Conservation (phyloP, 1,140 invertebrate genomes). For the Orius laevigatus region DNA sequence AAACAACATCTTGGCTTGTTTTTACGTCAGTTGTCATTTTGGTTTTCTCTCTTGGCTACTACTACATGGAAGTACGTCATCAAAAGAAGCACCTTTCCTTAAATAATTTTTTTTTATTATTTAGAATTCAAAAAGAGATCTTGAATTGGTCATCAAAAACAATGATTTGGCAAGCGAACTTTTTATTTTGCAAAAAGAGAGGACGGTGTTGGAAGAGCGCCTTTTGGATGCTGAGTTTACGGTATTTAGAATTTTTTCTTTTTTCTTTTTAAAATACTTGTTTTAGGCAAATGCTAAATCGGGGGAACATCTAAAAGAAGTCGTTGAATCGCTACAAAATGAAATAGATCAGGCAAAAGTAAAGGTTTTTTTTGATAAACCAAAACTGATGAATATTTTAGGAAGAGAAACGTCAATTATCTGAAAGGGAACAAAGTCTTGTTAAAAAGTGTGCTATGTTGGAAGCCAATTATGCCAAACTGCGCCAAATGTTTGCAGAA, state of each 20-base stretch:
- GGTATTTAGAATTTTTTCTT: background rate
- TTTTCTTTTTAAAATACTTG: no score
- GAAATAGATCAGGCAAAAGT: background rate
- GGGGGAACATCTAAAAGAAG: background rate
- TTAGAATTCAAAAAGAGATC: constrained; percentile 43
- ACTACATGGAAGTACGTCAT: constrained; percentile 41
- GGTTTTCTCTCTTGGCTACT: constrained; percentile 56
- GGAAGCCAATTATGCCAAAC: constrained; percentile 27
- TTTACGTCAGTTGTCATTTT: constrained; percentile 48
- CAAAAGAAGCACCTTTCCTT: background rate
- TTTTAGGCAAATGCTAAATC: background rate
- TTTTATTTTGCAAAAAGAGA: constrained; percentile 16
- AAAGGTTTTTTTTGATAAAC: constrained; percentile 6
- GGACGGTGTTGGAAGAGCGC: constrained; percentile 15
- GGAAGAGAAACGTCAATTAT: constrained; percentile 20
- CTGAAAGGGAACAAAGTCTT: constrained; percentile 26
- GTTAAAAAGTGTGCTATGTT: constrained; percentile 29
- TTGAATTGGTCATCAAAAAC: constrained; percentile 36
- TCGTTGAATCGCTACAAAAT: background rate
- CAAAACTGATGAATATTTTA: constrained; percentile 9
- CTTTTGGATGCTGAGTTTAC: background rate
- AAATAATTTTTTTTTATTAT: constrained; percentile 5
- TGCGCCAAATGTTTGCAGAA: constrained; percentile 38
- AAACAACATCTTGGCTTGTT: no score
- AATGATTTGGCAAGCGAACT: constrained; percentile 38